Evolutionary conservation across 1,140 invertebrate species (phyloP).

Genomic region (Drosophila aff.): DNA sequence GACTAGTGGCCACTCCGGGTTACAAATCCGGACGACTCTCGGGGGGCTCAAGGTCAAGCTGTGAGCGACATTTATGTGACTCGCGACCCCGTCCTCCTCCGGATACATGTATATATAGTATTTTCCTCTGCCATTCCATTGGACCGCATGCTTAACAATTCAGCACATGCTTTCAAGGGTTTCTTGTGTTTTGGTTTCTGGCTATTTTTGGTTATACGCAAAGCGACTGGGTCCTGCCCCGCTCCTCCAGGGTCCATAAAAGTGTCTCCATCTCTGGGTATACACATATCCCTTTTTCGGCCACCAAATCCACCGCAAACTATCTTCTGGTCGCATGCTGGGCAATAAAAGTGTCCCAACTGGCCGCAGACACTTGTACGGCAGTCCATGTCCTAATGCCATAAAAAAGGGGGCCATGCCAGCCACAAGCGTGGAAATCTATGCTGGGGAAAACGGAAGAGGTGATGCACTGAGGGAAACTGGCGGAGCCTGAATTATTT

Average conservation of each 20-base stretch:
- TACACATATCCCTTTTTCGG: conserved; percentile 42
- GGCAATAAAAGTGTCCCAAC: conserved; percentile 77
- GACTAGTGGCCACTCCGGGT: conserved; percentile 25
- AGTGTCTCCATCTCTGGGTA: conserved; percentile 43
- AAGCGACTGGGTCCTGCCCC: conserved; percentile 25
- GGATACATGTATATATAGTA: conserved; percentile 13
- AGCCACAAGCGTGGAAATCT: conserved; percentile 68
- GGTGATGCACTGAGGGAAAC: not conserved
- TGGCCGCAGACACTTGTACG: conserved; percentile 68
- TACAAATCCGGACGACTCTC: conserved; percentile 39
- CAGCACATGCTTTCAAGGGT: conserved; percentile 65
- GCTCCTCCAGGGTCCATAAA: conserved; percentile 42
- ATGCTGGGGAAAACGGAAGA: conserved; percentile 13
- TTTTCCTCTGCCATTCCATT: conserved; percentile 57
- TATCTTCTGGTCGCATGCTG: conserved; percentile 77
- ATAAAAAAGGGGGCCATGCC: conserved; percentile 63
- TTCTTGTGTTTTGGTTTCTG: conserved; percentile 47
- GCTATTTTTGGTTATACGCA: conserved; percentile 67
- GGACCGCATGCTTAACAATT: conserved; percentile 71
- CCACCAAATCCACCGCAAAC: conserved; percentile 80
- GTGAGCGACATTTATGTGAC: conserved; percentile 73
- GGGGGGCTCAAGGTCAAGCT: conserved; percentile 65
- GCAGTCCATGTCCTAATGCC: conserved; percentile 70
- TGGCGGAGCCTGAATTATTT: not conserved
- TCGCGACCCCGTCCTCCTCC: conserved; percentile 21